Base-by-base conservation (phyloP, 2,113 vertebrate species). In the Ascaphus truei region DNA sequence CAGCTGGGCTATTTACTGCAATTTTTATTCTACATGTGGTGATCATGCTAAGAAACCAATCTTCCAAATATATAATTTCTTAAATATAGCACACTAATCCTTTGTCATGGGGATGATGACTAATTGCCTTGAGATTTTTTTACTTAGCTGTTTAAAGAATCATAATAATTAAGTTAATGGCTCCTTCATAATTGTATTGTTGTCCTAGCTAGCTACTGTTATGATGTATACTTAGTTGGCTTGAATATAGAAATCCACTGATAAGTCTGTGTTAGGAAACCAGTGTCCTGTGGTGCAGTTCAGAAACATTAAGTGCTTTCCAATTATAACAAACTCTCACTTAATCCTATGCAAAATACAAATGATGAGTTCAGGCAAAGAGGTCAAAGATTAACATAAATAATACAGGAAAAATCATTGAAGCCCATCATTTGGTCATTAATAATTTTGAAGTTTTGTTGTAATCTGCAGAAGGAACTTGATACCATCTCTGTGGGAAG, bases 391-490 rank as follows among this genome's bases (percentile, higher is more conserved):
- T 22, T 16, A 69, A 23, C 23, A 51, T 72, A 61, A n/a, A 43
- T 37, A 72, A 53, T 7, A 25, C 20, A 34, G 61, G 53, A 3
- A 1, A 1, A 29, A 3, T 57, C 50, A 57, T 68, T 79, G 22
- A 67, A 47, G 45, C 23, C 16, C 23, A 34, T 61, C 22, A 62
- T 65, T 39, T 20, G 68, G 48, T 27, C 13, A 6, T 23, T 52
- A 36, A 18, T 76, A 62, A 72, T 74, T 62, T 53, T 62, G 20
- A 23, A 9, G 55, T 57, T 61, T 73, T 33, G 6, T 72, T 75
- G 31, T 59, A 57, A 56, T 25, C 45, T 72, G 26, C 63, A 99
- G 96, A 82, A 97, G 84, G 60, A 93, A 95, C 27, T 1, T 91
- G 10, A 78, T 90, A 5, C 83, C 88, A 2, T 75, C 79, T 3